Evolutionary conservation across 2,797 vertebrate genomes (phyloP), one percentile per base, ranked within the genome.

Genomic region (Onychomys torridus): DNA sequence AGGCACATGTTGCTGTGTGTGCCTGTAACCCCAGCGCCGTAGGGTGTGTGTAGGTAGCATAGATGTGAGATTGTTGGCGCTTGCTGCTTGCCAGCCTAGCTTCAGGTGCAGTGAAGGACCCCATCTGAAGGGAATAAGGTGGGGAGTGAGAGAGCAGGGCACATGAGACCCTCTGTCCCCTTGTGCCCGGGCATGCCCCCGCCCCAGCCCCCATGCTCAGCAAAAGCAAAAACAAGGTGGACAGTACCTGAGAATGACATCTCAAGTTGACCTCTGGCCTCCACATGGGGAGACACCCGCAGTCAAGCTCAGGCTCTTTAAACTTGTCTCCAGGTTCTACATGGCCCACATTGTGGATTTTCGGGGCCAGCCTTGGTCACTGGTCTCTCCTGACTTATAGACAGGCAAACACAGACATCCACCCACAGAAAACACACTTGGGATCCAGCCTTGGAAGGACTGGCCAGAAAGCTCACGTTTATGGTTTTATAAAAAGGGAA

Each of bases 311-410:
- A 10, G 78, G 46, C 23, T 52, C 77, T 59, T 16, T 49, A 13
- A 0, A 57, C 25, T 17, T 59, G 37, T 65, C 29, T 13, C 13
- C 77, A 25, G 29, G 49, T 23, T 7, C 52, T 29, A 9, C 46
- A 7, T 1, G 0, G 40, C 57, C 29, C 32, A 12, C 32, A 25
- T 34, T 75, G 1, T 11, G 0, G 63, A 32, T 78, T 23, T 25
- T n/a, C 76, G 5, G 0, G 13, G 61, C 46, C 8, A 10, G 2
- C 27, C 29, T 12, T 49, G 11, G n/a, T 34, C 14, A 43, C 12
- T 40, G 81, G 34, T 1, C 5, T 37, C 63, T 69, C 29, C 27
- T 55, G 34, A 73, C 32, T 90, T 4, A 0, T 2, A 13, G 61
- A 6, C 19, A 9, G 55, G 82, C 27, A 14, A n/a, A 79, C 76